Evolutionary conservation across 2,888 invertebrate genomes (phyloP).

Genomic region (Agriotes lineatus): DNA sequence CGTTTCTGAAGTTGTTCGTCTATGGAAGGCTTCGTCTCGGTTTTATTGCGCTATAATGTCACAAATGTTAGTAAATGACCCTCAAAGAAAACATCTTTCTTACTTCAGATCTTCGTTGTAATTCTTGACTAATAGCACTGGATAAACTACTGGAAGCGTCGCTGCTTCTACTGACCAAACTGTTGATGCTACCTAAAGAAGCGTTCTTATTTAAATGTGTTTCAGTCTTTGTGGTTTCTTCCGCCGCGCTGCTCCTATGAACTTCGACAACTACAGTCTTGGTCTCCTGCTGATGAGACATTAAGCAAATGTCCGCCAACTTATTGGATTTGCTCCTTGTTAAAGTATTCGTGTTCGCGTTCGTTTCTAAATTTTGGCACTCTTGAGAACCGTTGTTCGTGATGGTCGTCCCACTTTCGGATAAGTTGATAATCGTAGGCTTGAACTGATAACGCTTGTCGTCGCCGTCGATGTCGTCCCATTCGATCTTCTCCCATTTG

Average conservation of each 20-base stretch:
- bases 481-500: constrained; percentile 64
- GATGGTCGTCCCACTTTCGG: constrained; percentile 79
- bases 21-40: constrained; percentile 52
- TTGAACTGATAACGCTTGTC: constrained; percentile 71
- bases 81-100: neutral
- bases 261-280: constrained; percentile 84
- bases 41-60: constrained; percentile 41
- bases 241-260: constrained; percentile 71
- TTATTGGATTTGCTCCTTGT: constrained; percentile 52
- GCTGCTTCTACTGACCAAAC: constrained; percentile 61
- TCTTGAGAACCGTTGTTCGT: constrained; percentile 69
- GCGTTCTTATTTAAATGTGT: constrained; percentile 61
- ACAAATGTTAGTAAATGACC: neutral
- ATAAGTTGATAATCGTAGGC: constrained; percentile 80
- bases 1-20: constrained; percentile 65
- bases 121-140: constrained; percentile 78
- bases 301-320: constrained; percentile 65
- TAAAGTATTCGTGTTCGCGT: constrained; percentile 58
- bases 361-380: constrained; percentile 64
- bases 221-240: constrained; percentile 56
- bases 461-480: constrained; percentile 74
- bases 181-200: constrained; percentile 61
- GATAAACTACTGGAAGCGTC: constrained; percentile 70
- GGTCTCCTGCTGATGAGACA: constrained; percentile 67
- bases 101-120: constrained; percentile 77